These are phyloP conservation scores for Scyliorhinus canicula DNA, from an alignment of 2,797 vertebrate genomes.

Conservation along the genomic window DNA sequence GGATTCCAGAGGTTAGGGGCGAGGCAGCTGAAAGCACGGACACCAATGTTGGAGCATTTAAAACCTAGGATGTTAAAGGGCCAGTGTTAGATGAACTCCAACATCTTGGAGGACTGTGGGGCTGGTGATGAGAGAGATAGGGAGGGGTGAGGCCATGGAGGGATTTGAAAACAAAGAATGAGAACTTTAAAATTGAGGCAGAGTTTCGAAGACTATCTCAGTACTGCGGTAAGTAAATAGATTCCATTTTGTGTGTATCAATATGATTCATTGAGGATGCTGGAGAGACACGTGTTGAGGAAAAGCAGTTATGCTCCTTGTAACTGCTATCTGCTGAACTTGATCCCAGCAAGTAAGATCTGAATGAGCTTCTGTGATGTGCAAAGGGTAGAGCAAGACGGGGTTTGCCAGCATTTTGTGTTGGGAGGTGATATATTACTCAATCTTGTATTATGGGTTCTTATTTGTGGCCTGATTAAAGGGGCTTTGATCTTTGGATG, in stretches of 20 bases:
- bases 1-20: neutral
- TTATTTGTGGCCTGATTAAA: neutral
- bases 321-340: neutral
- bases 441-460: neutral
- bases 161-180: neutral
- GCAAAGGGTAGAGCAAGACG: neutral
- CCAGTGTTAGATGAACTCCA: no score
- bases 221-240: neutral
- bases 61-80: neutral
- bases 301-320: neutral
- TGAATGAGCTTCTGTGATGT: neutral
- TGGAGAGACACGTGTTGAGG: neutral
- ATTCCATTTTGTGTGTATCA: neutral
- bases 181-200: neutral
- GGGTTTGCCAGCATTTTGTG: neutral
- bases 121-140: neutral
- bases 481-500: neutral
- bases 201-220: neutral
- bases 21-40: no score
- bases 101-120: neutral
- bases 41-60: no score
- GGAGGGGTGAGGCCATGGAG: neutral
- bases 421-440: neutral
- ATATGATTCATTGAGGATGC: neutral
- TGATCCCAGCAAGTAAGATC: neutral